Evolutionary conservation across 1,140 invertebrate genomes (phyloP).

Genomic region (Littorina saxatilis): DNA sequence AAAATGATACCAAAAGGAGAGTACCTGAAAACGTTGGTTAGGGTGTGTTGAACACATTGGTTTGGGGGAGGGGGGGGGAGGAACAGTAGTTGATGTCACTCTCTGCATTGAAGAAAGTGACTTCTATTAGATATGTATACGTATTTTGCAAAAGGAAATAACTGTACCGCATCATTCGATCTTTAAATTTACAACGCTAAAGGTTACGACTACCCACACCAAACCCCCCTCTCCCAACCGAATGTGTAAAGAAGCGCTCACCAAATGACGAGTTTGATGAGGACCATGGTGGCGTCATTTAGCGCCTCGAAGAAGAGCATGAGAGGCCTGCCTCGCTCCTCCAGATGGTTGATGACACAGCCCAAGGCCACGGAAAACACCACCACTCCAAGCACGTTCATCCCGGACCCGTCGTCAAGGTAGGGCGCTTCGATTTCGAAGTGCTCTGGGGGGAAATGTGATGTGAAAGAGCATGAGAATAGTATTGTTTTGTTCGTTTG

Average conservation of each 20-base stretch:
- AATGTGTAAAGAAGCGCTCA: no score
- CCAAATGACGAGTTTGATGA: constrained; percentile 74
- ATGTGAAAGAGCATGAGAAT: background rate
- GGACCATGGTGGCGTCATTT: constrained; percentile 76
- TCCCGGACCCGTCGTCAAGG: constrained; percentile 55
- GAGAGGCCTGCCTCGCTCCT: constrained; percentile 73
- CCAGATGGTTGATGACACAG: constrained; percentile 74
- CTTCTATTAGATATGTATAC: no score
- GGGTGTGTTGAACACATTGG: no score
- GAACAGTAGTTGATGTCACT: no score
- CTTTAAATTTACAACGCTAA: no score
- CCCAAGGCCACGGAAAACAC: constrained; percentile 78
- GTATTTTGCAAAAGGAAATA: no score
- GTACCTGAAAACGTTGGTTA: constrained; percentile 78
- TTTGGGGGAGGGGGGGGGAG: background rate
- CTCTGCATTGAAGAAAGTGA: no score
- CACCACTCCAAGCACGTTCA: constrained; percentile 76
- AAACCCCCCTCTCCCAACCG: no score
- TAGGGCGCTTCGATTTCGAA: constrained; percentile 32
- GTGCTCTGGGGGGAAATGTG: background rate
- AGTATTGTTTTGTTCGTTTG: no score
- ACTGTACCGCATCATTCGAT: no score
- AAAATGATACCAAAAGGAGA: constrained; percentile 95
- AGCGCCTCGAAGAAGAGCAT: constrained; percentile 76
- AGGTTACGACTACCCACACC: no score